phyloP scores from a whole-genome alignment of 2,113 vertebrate species.

The Stegastes partitus region DNA sequence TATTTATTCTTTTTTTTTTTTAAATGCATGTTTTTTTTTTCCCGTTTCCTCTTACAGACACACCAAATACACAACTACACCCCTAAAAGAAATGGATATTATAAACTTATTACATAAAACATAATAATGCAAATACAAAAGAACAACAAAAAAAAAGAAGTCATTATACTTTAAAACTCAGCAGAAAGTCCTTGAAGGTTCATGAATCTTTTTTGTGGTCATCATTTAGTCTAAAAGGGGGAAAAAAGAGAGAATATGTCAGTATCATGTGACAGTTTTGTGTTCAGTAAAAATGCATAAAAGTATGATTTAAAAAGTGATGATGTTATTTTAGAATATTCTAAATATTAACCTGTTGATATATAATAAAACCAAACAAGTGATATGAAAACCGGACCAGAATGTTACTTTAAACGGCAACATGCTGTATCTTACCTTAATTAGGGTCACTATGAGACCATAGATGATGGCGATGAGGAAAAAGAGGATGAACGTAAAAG shows the following conservation, averaged over 20 bases:
- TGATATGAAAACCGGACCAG: not conserved
- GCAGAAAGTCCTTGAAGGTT: not conserved
- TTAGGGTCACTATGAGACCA: constrained; percentile 63
- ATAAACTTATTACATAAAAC: not conserved
- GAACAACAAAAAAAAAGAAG: not conserved
- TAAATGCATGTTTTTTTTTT: not conserved
- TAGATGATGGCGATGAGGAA: constrained; percentile 76
- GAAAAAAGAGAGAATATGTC: not conserved
- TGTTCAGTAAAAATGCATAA: too few species aligned
- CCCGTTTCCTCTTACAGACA: not conserved
- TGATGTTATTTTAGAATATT: too few species aligned
- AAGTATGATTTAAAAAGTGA: too few species aligned
- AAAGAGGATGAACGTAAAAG: constrained; percentile 68
- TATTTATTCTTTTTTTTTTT: not conserved
- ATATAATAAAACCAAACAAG: too few species aligned
- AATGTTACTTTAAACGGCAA: not conserved
- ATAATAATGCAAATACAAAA: not conserved
- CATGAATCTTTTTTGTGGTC: not conserved
- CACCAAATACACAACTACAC: not conserved
- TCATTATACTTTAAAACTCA: not conserved
- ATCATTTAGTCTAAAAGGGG: constrained; percentile 57
- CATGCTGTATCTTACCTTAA: constrained; percentile 72
- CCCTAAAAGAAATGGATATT: not conserved
- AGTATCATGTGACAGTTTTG: not conserved
- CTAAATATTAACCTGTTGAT: too few species aligned